Evolutionary conservation across 2,888 invertebrate species (phyloP), one percentile per base, ranked within the genome.

Genomic region (Drosophila aldrichi): DNA sequence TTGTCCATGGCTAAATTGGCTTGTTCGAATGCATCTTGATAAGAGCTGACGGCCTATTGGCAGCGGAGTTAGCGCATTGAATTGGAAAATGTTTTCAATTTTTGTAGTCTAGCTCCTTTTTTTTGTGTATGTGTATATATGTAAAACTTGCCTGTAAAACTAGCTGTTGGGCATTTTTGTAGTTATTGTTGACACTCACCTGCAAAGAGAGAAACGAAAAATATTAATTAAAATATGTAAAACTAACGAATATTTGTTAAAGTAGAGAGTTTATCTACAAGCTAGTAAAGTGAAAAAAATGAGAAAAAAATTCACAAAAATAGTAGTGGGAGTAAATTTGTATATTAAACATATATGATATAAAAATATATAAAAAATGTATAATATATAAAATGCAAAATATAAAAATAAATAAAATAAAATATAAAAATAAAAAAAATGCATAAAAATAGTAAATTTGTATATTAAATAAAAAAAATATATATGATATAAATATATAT

Each of bases 11-110:
- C 70, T 61, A 79, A 82, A 83, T 74, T 82, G 79, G 74, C 72
- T 79, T 77, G 74, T 81, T 55, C 62, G 74, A 73, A 64, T 70
- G 58, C 74, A 81, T 79, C 79, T 83, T 60, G 83, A 81, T 73
- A 73, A 71, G 58, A 66, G 54, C 44, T 79, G 83, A 59, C 69
- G 67, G 83, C 63, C 68, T 74, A 82, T 79, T 74, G 83, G 68
- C 73, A 56, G 70, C 54, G 46, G 55, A 64, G 71, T 65, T 64
- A 38, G 59, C 41, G 56, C 43, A 70, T 56, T 69, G 56, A 59
- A 49, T 25, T 73, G 59, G 59, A 44, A 78, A 71, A 70, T 69
- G 57, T 55, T 65, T 64, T 64, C 56, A 55, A 52, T 4, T 56
- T 66, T 74, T 22, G 44, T 48, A 22, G 43, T 14, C 20, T 20